Evolutionary conservation across 2,888 invertebrate genomes (phyloP).

Genomic region (Eristalis tenax): DNA sequence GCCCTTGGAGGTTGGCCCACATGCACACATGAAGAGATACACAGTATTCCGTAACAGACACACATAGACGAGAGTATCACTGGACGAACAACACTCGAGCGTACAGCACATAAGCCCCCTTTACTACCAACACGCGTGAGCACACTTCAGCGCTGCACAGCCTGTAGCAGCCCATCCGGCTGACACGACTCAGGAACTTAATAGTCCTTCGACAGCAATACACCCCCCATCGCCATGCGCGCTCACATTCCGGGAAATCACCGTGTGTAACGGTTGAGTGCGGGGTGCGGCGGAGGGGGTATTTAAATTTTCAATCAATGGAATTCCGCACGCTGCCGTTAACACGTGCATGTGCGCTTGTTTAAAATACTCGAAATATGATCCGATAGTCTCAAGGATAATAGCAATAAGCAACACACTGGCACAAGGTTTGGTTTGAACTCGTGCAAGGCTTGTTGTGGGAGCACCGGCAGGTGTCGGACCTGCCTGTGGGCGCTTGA

Average conservation of each 20-base stretch:
- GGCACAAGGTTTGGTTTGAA: background rate
- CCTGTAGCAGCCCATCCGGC: background rate
- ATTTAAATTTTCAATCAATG: constrained; percentile 42
- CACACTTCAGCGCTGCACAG: background rate
- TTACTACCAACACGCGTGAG: background rate
- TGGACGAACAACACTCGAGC: background rate
- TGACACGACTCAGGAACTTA: background rate
- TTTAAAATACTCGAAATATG: constrained; percentile 36
- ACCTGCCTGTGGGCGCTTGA: background rate
- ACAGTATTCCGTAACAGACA: background rate
- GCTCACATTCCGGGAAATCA: background rate
- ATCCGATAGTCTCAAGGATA: constrained; percentile 44
- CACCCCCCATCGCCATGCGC: background rate
- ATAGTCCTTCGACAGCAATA: background rate
- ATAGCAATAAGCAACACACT: constrained; percentile 15
- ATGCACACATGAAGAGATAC: background rate
- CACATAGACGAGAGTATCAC: background rate
- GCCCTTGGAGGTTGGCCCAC: background rate
- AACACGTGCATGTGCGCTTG: constrained; percentile 16
- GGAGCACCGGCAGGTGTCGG: background rate
- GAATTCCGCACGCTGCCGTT: constrained; percentile 2
- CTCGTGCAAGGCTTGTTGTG: background rate
- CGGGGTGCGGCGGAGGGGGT: background rate
- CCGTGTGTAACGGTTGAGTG: background rate
- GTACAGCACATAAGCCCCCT: background rate